Percentiles rank a stretch among this genome's conserved stretches.
Evolutionary conservation across 2,888 invertebrate species (phyloP).

Genomic region (Unio pictorum): DNA sequence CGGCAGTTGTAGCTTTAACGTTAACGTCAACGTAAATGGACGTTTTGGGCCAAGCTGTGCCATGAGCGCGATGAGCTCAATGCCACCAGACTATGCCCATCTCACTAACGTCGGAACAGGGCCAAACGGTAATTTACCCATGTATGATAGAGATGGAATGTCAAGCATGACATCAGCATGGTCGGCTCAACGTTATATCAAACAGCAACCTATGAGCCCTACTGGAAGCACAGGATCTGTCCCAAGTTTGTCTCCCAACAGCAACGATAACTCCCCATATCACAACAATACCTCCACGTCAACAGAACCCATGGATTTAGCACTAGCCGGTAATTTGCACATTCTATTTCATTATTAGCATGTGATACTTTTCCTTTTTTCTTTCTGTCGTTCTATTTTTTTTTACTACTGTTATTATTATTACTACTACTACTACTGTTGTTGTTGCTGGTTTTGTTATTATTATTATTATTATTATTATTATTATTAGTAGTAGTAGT

Average conservation of each 20-base stretch:
- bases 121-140: constrained; percentile 19
- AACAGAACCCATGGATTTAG: constrained; percentile 61
- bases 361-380: background rate
- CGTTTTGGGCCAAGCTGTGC: constrained; percentile 58
- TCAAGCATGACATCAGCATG: constrained; percentile 31
- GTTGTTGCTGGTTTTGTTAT: no score
- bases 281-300: constrained; percentile 32
- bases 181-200: constrained; percentile 49
- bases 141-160: constrained; percentile 51
- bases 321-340: constrained; percentile 52
- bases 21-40: constrained; percentile 44
- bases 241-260: constrained; percentile 64
- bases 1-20: constrained; percentile 56
- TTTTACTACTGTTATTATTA: no score
- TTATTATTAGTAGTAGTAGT: no score
- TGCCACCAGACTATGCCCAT: constrained; percentile 45
- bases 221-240: constrained; percentile 67
- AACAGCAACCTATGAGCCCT: constrained; percentile 65
- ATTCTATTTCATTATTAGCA: no score
- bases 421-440: no score
- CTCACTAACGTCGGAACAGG: constrained; percentile 31
- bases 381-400: no score
- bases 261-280: constrained; percentile 58
- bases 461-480: no score
- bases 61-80: constrained; percentile 35